phyloP scores from a whole-genome alignment of 2,797 vertebrate species.

The Sitta carolinensis region DNA sequence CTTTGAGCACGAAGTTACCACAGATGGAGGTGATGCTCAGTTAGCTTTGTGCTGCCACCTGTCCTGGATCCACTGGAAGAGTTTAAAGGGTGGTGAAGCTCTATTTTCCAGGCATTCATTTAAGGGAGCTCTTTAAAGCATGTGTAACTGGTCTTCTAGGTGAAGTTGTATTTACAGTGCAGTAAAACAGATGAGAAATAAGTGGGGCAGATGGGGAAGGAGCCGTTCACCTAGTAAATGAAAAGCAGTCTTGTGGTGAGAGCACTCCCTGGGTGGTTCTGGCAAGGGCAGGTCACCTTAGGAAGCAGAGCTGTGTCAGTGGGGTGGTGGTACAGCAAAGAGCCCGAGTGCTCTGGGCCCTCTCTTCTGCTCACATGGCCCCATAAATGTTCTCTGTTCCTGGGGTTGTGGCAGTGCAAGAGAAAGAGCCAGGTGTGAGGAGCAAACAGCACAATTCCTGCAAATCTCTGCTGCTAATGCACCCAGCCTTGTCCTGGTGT shows the following conservation, averaged over 20 bases:
- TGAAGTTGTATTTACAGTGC: background rate
- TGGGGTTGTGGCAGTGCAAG: fast-evolving
- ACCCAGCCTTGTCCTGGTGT: background rate
- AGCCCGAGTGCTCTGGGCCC: background rate
- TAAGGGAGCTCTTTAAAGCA: background rate
- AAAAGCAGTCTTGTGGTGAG: background rate
- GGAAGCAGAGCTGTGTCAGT: background rate
- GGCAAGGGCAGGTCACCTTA: background rate
- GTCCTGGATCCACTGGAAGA: background rate
- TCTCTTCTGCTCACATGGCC: background rate
- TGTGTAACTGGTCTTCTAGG: background rate
- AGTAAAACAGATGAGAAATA: background rate
- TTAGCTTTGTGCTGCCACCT: background rate
- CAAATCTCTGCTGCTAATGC: constrained; percentile 50
- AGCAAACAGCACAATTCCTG: background rate
- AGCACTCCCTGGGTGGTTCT: background rate
- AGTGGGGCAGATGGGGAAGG: background rate
- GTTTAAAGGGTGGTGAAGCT: background rate
- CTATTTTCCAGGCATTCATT: background rate
- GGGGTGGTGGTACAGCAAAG: background rate
- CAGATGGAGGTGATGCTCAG: background rate
- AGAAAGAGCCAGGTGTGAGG: background rate
- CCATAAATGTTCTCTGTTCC: background rate
- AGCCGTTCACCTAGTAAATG: background rate
- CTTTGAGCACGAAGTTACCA: background rate